These are phyloP conservation scores for Gymnothorax reevesii DNA, from an alignment of 2,797 vertebrate species.

Conservation along the genomic window DNA sequence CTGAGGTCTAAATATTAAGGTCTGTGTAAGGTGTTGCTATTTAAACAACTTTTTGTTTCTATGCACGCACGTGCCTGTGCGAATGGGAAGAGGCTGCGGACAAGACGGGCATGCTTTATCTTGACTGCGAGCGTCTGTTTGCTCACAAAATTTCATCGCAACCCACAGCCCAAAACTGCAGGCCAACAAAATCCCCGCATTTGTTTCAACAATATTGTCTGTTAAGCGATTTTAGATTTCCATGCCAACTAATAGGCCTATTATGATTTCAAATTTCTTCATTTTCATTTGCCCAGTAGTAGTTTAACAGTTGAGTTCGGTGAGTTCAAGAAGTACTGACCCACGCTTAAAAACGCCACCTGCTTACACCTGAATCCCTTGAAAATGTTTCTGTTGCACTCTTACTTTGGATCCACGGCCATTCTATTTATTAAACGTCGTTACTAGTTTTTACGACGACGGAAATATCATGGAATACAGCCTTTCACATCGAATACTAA, in stretches of 20 bases:
- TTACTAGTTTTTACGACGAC: neutral
- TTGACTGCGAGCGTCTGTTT: neutral
- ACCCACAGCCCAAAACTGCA: neutral
- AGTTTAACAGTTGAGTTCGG: neutral
- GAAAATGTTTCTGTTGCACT: neutral
- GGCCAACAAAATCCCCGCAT: neutral
- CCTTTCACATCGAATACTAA: neutral
- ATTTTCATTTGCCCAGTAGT: neutral
- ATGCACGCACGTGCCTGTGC: neutral
- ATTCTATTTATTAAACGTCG: neutral
- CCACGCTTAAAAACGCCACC: neutral
- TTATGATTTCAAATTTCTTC: neutral
- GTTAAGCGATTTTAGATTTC: neutral
- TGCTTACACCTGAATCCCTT: neutral
- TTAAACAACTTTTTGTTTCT: neutral
- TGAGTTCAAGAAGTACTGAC: neutral
- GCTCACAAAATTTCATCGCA: neutral
- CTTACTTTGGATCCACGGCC: neutral
- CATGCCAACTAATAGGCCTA: neutral
- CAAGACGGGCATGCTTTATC: neutral
- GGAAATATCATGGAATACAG: neutral
- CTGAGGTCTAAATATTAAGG: neutral
- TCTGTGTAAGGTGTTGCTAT: neutral
- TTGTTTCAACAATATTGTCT: neutral
- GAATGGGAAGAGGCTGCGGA: neutral